These are phyloP conservation scores for Andrena bucephala DNA, from an alignment of 2,888 invertebrate species.

Conservation along the genomic window DNA sequence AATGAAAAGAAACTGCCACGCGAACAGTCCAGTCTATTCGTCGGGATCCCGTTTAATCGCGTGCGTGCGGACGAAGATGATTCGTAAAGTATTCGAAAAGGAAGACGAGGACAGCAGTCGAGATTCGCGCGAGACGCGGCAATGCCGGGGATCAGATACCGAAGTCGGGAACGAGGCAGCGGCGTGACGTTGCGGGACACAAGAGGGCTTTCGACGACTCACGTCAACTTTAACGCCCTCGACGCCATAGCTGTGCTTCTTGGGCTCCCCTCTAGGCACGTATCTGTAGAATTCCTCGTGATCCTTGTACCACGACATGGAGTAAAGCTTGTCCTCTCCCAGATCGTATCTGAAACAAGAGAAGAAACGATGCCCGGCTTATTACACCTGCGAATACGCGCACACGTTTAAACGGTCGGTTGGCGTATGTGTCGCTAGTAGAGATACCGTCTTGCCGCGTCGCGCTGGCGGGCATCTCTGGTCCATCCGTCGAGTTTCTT, in stretches of 20 bases:
- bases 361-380: conserved; percentile 36
- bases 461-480: no score
- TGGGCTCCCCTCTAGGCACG: conserved; percentile 81
- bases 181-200: conserved; percentile 30
- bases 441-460: no score
- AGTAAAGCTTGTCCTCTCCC: conserved; percentile 84
- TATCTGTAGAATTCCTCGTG: conserved; percentile 86
- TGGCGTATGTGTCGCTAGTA: no score
- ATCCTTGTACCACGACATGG: conserved; percentile 86
- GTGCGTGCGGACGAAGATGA: neutral
- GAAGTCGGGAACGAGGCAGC: conserved; percentile 17
- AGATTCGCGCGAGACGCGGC: conserved; percentile 20
- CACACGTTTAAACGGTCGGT: neutral
- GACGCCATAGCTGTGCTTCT: conserved; percentile 81
- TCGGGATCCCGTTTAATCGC: neutral
- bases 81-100: neutral
- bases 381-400: conserved; percentile 14
- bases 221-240: conserved; percentile 84
- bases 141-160: conserved; percentile 32
- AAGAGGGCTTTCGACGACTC: conserved; percentile 71
- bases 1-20: conserved; percentile 15
- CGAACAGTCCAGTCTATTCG: neutral
- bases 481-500: no score
- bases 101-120: neutral
- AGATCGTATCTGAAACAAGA: conserved; percentile 84